A percentile compares a stretch with the other conserved stretches of the same genome.
These are phyloP conservation scores for Drosophila simulans DNA, from an alignment of 1,140 invertebrate genomes.

Conservation along the genomic window DNA sequence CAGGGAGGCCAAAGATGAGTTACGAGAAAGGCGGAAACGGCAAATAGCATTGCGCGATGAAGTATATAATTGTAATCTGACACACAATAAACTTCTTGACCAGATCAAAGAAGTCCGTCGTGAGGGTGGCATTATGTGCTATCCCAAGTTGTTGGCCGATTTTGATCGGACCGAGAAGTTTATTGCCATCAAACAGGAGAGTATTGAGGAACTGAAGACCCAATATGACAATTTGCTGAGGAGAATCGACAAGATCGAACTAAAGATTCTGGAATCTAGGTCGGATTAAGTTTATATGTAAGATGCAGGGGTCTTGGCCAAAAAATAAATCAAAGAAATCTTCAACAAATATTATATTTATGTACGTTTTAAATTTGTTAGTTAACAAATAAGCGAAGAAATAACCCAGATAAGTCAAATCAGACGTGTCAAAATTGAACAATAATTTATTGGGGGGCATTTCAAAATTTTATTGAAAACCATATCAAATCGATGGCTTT, in stretches of 20 bases:
- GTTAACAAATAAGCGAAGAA: too few species aligned
- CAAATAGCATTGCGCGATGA: not conserved
- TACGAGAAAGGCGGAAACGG: not conserved
- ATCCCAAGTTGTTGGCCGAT: slow-evolving; percentile 15
- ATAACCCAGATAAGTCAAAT: not conserved
- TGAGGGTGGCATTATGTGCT: slow-evolving; percentile 1
- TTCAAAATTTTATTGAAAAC: not conserved
- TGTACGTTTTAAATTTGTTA: too few species aligned
- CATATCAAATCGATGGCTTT: slow-evolving; percentile 8
- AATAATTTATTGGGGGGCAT: not conserved
- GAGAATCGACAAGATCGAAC: slow-evolving; percentile 4
- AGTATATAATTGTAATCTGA: not conserved
- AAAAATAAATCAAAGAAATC: not conserved
- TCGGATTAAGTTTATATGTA: not conserved
- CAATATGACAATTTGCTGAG: not conserved
- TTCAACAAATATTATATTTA: too few species aligned
- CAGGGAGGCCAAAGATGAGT: not conserved
- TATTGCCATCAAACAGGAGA: not conserved
- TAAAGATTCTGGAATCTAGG: not conserved
- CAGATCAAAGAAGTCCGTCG: not conserved
- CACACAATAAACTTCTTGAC: not conserved
- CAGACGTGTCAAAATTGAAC: slow-evolving; percentile 6
- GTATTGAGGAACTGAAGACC: not conserved
- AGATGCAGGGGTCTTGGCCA: not conserved
- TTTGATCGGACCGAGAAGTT: slow-evolving; percentile 6